Base-by-base conservation (phyloP, 2,797 vertebrate species). In the Australoheros facetus region DNA sequence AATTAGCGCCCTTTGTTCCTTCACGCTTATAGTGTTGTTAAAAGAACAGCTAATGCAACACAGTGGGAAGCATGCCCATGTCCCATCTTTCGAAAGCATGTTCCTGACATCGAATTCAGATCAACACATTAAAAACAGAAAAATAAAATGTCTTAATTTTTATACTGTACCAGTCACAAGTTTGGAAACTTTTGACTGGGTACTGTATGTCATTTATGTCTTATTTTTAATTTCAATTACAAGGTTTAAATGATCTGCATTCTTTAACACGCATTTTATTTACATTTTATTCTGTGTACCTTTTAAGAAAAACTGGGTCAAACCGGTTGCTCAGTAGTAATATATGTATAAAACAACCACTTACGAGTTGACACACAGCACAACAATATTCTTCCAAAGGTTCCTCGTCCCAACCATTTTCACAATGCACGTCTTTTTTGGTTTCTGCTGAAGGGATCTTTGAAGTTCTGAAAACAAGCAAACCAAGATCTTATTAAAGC, bases 291-390 rank as follows among this genome's bases (percentile, higher is more conserved):
- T 19, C 48, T 19, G 48, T 9, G 17, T 16, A 16, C 13, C 13
- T 14, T 45, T 45, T 16, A 37, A 10, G 8, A 37, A 37, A 37
- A 37, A 45, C 42, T 14, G 42, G 13, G 12, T 45, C 17, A 48
- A 32, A 56, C 9, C 3, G 39, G 34, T 56, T 77, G 62, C 6
- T 2, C 21, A 23, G 58, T 1, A 21, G 21, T 3, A 4, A 42
- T 1, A 64, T 2, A 37, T 4, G 8, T 3, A 42, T 5, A 10
- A 53, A 5, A 2, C 3, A 19, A 32, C 82, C 45, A 88, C 96
- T 98, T 96, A 99, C 98, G 98, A 99, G 94, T 98, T 99, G 85
- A 99, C 96, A 81, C 98, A 99, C 81, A 99, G 93, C n/a, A 99
- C 98, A 3, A 99, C 96, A 0, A 99, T 98, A 88, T 99, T 99